A percentile compares a stretch with the other conserved stretches of the same genome.
Evolutionary conservation across 2,888 invertebrate genomes (phyloP).

Genomic region (Xestia ashworthii): DNA sequence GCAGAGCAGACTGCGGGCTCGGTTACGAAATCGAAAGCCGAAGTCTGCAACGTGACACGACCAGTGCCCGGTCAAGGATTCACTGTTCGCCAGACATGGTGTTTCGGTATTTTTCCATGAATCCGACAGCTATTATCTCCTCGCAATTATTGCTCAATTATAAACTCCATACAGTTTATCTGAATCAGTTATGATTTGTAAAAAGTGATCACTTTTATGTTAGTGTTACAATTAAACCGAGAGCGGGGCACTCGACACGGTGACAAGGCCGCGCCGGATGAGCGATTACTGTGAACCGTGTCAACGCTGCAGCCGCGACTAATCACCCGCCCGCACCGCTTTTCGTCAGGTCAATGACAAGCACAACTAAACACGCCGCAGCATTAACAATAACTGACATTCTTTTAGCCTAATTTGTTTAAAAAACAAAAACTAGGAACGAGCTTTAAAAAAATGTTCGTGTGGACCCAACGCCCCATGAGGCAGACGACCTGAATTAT

Average conservation of each 20-base stretch:
- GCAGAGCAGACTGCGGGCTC: constrained; percentile 77
- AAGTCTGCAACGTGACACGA: constrained; percentile 79
- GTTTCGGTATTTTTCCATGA: constrained; percentile 32
- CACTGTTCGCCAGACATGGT: constrained; percentile 59
- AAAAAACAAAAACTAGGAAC: constrained; percentile 21
- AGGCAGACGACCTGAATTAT: constrained; percentile 45
- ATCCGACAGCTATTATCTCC: constrained; percentile 20
- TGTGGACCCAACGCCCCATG: constrained; percentile 27
- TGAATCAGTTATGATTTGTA: not conserved
- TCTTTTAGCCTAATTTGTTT: constrained; percentile 28
- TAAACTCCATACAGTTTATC: not conserved
- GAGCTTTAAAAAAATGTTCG: constrained; percentile 14
- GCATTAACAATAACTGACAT: constrained; percentile 34
- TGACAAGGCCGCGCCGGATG: constrained; percentile 85
- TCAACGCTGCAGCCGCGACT: constrained; percentile 82
- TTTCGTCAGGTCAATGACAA: constrained; percentile 81
- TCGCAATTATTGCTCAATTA: constrained; percentile 6
- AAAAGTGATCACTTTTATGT: constrained; percentile 29
- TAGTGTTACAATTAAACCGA: constrained; percentile 49
- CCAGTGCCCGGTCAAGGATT: constrained; percentile 81
- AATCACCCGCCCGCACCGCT: constrained; percentile 79
- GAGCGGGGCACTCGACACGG: constrained; percentile 57
- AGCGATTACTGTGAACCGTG: constrained; percentile 86
- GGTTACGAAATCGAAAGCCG: constrained; percentile 84
- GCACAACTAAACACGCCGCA: constrained; percentile 64